Evolutionary conservation across 2,888 invertebrate genomes (phyloP), one percentile per base, ranked within the genome.

Genomic region (Drosophila kambysellisi): DNA sequence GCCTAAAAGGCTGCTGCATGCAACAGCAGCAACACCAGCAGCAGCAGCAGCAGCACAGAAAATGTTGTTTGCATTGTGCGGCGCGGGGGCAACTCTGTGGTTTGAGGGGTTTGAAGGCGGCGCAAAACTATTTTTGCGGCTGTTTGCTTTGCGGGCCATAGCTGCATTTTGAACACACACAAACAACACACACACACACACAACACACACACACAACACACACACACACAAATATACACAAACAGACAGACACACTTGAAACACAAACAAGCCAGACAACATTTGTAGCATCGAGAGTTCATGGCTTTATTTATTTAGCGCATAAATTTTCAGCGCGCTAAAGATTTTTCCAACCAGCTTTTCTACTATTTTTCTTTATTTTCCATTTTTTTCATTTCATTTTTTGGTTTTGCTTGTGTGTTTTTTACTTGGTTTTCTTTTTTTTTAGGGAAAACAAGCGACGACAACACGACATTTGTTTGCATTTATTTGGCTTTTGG

Each of bases 261-360:
- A 29, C 20, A n/a, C 57, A 41, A 30, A 39, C 62, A 54, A 33
- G 46, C 63, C 77, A 77, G 74, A 77, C 77, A 82, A 79, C 86
- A 85, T 83, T 85, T 82, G 86, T 76, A 79, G 82, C 78, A 76
- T 71, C 69, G 70, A 56, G n/a, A 74, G 85, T 86, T 87, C 88
- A 86, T 85, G 85, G 83, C 85, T 86, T 86, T 86, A 86, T 86
- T 86, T 86, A 85, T 86, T 86, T 86, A 87, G 87, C 87, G 87
- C 85, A 86, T 86, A 86, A 87, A 86, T 86, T 86, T 85, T 64
- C 74, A 83, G 63, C 76, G 83, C 73, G 75, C 81, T 62, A 81
- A 76, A 78, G 65, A 69, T 76, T 79, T 71, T 74, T 57, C 20
- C 43, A 37, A 32, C 29, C 54, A 37, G n/a, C 20, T 7, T 32